Conservation (phyloP, 1,140 invertebrate species). For the Gonioctena quinquepunctata region DNA sequence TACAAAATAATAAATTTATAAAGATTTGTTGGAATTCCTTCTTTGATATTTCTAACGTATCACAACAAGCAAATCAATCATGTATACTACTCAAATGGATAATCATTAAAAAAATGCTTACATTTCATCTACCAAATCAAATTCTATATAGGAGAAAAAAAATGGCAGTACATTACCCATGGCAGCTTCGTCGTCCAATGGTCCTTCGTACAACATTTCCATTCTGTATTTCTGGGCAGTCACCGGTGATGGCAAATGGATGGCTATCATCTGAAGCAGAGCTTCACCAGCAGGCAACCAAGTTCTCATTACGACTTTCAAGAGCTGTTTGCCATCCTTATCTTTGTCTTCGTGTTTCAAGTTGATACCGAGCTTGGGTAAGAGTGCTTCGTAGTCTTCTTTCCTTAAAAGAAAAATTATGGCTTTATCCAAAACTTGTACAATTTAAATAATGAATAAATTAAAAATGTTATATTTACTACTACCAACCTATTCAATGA, state of each 20-base stretch:
- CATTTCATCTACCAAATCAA: too few species aligned
- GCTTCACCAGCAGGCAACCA: slow-evolving; percentile 99
- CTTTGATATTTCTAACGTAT: too few species aligned
- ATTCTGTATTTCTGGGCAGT: slow-evolving; percentile 99
- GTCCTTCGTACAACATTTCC: slow-evolving; percentile 99
- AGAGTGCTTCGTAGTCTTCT: slow-evolving; percentile 85
- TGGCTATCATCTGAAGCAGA: slow-evolving; percentile 99
- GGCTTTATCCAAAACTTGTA: too few species aligned
- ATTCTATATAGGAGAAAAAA: too few species aligned
- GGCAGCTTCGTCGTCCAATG: slow-evolving; percentile 95
- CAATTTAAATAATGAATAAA: too few species aligned
- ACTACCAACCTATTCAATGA: too few species aligned
- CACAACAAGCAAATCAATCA: too few species aligned
- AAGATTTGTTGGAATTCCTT: too few species aligned
- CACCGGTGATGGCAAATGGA: slow-evolving; percentile 98
- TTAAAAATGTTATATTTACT: too few species aligned
- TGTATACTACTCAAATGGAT: too few species aligned
- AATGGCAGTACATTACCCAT: slow-evolving; percentile 68
- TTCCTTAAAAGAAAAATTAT: slow-evolving; percentile 66
- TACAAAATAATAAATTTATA: too few species aligned
- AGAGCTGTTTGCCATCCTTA: slow-evolving; percentile 88
- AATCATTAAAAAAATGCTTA: too few species aligned
- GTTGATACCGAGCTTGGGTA: slow-evolving; percentile 90
- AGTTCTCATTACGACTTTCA: slow-evolving; percentile 97
- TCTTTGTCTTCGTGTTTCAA: slow-evolving; percentile 95